Evolutionary conservation across 2,113 vertebrate genomes (phyloP).

Genomic region (Protobothrops mucrosquamatus): DNA sequence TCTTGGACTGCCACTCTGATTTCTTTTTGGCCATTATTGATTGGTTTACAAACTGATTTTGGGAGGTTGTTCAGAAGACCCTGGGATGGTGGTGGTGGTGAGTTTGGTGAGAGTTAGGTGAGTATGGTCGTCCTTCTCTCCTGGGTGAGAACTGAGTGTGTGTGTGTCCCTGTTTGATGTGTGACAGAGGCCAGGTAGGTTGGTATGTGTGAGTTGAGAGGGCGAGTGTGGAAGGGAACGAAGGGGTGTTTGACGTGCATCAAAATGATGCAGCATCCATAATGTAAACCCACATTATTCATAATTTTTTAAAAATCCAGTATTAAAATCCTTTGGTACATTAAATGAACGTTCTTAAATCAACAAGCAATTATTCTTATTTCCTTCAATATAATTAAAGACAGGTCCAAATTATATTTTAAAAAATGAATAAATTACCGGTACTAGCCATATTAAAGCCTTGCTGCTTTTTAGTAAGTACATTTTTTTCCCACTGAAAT

Average conservation of each 20-base stretch:
- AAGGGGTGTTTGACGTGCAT: neutral
- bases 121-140: too few relatives aligned
- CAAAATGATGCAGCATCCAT: neutral
- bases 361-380: neutral
- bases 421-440: neutral
- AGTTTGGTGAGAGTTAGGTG: too few relatives aligned
- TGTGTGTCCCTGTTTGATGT: neutral
- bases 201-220: neutral
- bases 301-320: neutral
- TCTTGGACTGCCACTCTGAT: neutral
- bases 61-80: too few relatives aligned
- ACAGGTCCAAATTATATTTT: neutral
- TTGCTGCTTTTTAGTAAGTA: neutral
- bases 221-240: too few relatives aligned
- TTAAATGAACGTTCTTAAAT: neutral
- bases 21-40: neutral
- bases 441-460: neutral
- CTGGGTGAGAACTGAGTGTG: too few relatives aligned
- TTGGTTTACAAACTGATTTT: too few relatives aligned
- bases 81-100: too few relatives aligned
- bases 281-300: neutral
- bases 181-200: neutral
- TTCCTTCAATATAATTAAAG: neutral
- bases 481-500: neutral
- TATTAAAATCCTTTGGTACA: neutral